Evolutionary conservation across 2,888 invertebrate species (phyloP).

Genomic region (Tetragonisca angustula): DNA sequence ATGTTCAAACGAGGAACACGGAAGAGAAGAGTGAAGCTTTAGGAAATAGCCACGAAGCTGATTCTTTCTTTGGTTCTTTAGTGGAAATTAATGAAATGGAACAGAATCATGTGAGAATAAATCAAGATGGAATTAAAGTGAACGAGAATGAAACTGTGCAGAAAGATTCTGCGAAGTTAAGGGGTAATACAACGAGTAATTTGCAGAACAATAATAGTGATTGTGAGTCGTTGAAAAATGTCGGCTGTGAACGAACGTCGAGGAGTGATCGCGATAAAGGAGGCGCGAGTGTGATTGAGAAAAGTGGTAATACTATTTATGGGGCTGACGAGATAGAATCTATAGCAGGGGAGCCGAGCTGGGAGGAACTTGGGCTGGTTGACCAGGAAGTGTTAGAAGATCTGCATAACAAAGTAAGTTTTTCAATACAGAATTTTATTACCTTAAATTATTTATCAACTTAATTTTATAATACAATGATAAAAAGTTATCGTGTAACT

Average conservation of each 20-base stretch:
- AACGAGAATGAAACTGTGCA: constrained; percentile 13
- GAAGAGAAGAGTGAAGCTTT: background rate
- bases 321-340: constrained; percentile 67
- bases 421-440: background rate
- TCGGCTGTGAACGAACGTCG: constrained; percentile 47
- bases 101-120: background rate
- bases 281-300: constrained; percentile 36
- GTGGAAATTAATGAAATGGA: background rate
- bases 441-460: background rate
- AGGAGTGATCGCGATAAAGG: constrained; percentile 51
- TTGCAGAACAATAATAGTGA: constrained; percentile 30
- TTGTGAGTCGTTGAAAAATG: constrained; percentile 16
- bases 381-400: constrained; percentile 87
- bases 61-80: constrained; percentile 46
- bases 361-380: constrained; percentile 88
- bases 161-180: constrained; percentile 10
- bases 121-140: background rate
- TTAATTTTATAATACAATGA: background rate
- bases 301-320: constrained; percentile 39
- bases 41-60: background rate
- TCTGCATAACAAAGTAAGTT: constrained; percentile 89
- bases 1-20: background rate
- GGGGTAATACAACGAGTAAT: background rate
- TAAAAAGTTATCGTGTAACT: background rate
- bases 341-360: constrained; percentile 79